Evolutionary conservation across 2,888 invertebrate genomes (phyloP).

Genomic region (Eupithecia subfuscata): DNA sequence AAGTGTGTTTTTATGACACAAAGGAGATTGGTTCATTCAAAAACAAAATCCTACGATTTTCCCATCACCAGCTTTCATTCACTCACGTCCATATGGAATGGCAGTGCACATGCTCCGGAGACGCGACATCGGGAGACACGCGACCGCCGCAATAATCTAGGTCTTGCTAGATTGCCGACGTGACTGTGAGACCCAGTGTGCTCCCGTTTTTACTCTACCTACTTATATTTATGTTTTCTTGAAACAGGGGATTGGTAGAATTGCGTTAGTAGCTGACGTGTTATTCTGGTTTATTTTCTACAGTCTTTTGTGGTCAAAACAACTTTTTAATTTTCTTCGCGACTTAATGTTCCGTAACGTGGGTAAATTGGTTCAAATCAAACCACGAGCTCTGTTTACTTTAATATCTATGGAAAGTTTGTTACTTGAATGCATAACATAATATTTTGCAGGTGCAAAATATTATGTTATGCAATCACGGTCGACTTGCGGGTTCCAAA

Average conservation of each 20-base stretch:
- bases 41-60: too few relatives aligned
- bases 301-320: too few relatives aligned
- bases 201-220: constrained; percentile 6
- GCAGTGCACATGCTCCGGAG: neutral
- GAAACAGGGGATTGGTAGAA: neutral
- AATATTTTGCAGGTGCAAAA: constrained; percentile 12
- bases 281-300: too few relatives aligned
- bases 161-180: constrained; percentile 20
- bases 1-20: too few relatives aligned
- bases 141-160: constrained; percentile 22
- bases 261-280: neutral
- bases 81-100: neutral
- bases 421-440: constrained; percentile 15
- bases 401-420: constrained; percentile 13
- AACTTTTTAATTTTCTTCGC: constrained; percentile 35
- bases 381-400: constrained; percentile 9
- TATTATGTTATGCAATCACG: neutral
- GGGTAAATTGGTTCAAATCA: constrained; percentile 19
- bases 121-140: neutral
- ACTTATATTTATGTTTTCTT: neutral
- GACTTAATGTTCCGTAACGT: constrained; percentile 27
- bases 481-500: neutral
- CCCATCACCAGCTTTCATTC: neutral
- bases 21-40: too few relatives aligned
- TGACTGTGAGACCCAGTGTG: constrained; percentile 20